Evolutionary conservation across 2,888 invertebrate genomes (phyloP).

Genomic region (Tenthredo amoena): DNA sequence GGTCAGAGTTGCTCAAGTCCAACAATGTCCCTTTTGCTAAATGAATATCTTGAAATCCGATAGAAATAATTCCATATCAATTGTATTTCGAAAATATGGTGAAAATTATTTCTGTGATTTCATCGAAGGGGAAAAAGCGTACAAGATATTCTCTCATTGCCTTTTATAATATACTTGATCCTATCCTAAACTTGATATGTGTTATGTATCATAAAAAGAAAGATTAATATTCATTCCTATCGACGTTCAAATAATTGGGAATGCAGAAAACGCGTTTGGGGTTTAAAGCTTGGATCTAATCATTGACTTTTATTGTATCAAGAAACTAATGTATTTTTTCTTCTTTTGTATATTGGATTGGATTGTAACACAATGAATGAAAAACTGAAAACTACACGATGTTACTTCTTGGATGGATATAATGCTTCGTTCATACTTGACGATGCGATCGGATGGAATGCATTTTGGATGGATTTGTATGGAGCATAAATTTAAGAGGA

Average conservation of each 20-base stretch:
- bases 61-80: not conserved
- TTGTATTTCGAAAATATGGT: not conserved
- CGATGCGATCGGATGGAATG: constrained; percentile 51
- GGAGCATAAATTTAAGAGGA: constrained; percentile 55
- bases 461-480: constrained; percentile 52
- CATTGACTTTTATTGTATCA: constrained; percentile 53
- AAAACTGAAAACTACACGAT: constrained; percentile 78
- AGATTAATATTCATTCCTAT: constrained; percentile 25
- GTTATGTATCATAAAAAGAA: constrained; percentile 14
- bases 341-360: constrained; percentile 79
- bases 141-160: not conserved
- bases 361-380: constrained; percentile 78
- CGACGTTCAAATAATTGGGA: constrained; percentile 48
- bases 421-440: constrained; percentile 57
- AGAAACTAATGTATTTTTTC: constrained; percentile 78
- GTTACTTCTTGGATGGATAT: constrained; percentile 78
- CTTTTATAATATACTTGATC: constrained; percentile 21
- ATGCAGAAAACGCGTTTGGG: constrained; percentile 65
- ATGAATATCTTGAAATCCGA: not conserved
- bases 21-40: not conserved
- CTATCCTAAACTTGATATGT: constrained; percentile 10
- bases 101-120: not conserved
- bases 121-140: not conserved
- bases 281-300: constrained; percentile 34
- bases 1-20: constrained; percentile 22